Base-by-base conservation (phyloP, 2,113 vertebrate species). In the Panthera tigris region DNA sequence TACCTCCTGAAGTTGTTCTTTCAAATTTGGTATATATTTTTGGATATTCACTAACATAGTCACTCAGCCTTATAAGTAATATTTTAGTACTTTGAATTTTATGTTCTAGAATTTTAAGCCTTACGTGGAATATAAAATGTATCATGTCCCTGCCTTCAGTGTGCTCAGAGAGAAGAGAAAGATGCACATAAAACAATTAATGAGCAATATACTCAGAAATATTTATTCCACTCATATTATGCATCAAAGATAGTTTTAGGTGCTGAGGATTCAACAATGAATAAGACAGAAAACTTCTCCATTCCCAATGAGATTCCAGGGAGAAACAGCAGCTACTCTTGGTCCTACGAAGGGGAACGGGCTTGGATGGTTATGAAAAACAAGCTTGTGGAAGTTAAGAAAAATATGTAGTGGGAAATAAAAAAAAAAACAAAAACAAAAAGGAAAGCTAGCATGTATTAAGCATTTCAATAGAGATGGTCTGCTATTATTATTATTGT, bases 31-130 rank as follows among this genome's bases (percentile, higher is more conserved):
- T 29, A n/a, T 92, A 78, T 79, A 21, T 57, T 69, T 97, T 66
- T 52, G 33, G 27, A 66, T 78, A 74, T n/a, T 83, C 39, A 90
- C 18, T 84, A 91, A 91, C 41, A 89, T 61, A 83, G 12, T 55
- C 39, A 92, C 12, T 90, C 45, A 80, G 13, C 3, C 9, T 84
- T 69, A 55, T 68, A 61, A 82, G 19, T 66, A 81, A 48, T 71
- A 93, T 81, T 65, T 91, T 85, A n/a, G 9, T 85, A n/a, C 31
- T 85, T 48, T 86, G 21, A 91, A 27, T 85, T 93, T 96, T 82
- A 48, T 9, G 50, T 79, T 68, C 63, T 90, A 52, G 36, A 88
- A 48, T 48, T 88, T 89, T 63, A 5, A 4, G 3, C 88, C 31
- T 21, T 89, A 15, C 45, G 41, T 93, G 31, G 39, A 68, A 79